Evolutionary conservation across 2,888 invertebrate species (phyloP).

Genomic region (Oscheius sp.): DNA sequence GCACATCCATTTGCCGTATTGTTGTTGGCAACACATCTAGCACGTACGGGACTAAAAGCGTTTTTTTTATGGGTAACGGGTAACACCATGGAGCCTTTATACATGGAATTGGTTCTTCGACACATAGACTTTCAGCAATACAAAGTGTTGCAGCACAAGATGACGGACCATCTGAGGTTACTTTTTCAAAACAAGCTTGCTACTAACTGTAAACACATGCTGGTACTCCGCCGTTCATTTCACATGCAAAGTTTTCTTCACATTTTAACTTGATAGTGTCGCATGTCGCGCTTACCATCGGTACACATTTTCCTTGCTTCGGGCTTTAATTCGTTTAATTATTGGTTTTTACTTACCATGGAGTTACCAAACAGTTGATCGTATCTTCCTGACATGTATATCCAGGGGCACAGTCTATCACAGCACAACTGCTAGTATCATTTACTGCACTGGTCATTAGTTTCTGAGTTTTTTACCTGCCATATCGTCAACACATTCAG

Average conservation of each 20-base stretch:
- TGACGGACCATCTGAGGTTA: conserved; percentile 4
- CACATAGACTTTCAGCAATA: conserved; percentile 1
- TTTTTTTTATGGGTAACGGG: background rate
- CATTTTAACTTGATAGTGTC: conserved; percentile 10
- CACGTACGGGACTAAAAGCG: background rate
- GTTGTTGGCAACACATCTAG: conserved; percentile 6
- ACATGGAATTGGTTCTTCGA: conserved; percentile 12
- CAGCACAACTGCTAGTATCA: background rate
- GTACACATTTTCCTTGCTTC: background rate
- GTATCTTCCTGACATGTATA: conserved; percentile 1
- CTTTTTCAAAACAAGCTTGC: background rate
- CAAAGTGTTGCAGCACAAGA: conserved; percentile 8
- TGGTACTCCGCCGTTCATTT: conserved; percentile 2
- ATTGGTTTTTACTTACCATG: background rate
- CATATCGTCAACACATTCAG: background rate
- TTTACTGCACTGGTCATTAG: background rate
- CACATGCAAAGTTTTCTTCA: background rate
- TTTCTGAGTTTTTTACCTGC: background rate
- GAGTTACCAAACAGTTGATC: background rate
- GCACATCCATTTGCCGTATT: background rate
- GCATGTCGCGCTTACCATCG: background rate
- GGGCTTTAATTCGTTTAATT: background rate
- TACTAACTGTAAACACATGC: background rate
- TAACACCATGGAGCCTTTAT: conserved; percentile 13
- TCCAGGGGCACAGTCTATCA: background rate